phyloP scores from a whole-genome alignment of 2,888 invertebrate genomes.

The Tanypteryx hageni region DNA sequence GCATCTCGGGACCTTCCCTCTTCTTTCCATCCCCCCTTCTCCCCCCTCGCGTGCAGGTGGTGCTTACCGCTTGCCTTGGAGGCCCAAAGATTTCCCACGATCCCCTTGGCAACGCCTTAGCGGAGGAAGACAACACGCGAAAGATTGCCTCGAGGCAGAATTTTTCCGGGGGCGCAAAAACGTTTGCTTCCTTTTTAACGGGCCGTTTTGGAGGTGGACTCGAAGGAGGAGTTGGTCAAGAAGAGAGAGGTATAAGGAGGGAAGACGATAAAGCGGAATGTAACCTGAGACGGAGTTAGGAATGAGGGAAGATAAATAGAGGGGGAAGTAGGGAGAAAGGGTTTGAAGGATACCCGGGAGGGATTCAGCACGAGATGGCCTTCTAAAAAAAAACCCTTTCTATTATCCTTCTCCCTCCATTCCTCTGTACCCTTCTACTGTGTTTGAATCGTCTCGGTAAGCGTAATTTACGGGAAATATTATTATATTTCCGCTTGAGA shows the following conservation, averaged over 20 bases:
- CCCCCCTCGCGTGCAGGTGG: slow-evolving; percentile 45
- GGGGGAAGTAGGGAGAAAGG: background rate
- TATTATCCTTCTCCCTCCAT: too few species aligned
- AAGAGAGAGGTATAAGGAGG: background rate
- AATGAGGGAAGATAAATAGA: too few species aligned
- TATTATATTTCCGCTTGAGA: too few species aligned
- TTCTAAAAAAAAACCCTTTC: too few species aligned
- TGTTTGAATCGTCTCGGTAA: too few species aligned
- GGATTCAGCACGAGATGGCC: background rate
- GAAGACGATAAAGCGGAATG: background rate
- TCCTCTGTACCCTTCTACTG: too few species aligned
- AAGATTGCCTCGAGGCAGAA: slow-evolving; percentile 17
- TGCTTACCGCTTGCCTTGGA: background rate
- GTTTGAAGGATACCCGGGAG: background rate
- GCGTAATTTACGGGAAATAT: too few species aligned
- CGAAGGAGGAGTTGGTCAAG: too few species aligned
- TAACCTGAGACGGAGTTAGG: background rate
- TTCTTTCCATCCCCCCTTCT: background rate
- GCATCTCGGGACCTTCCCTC: background rate
- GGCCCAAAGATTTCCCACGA: slow-evolving; percentile 41
- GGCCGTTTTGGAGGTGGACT: slow-evolving; percentile 11
- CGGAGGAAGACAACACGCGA: background rate
- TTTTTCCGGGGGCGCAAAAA: slow-evolving; percentile 3
- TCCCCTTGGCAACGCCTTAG: slow-evolving; percentile 38
- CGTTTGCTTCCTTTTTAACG: background rate